Conservation (phyloP, 2,888 invertebrate species). For the Calameuta idolon region DNA sequence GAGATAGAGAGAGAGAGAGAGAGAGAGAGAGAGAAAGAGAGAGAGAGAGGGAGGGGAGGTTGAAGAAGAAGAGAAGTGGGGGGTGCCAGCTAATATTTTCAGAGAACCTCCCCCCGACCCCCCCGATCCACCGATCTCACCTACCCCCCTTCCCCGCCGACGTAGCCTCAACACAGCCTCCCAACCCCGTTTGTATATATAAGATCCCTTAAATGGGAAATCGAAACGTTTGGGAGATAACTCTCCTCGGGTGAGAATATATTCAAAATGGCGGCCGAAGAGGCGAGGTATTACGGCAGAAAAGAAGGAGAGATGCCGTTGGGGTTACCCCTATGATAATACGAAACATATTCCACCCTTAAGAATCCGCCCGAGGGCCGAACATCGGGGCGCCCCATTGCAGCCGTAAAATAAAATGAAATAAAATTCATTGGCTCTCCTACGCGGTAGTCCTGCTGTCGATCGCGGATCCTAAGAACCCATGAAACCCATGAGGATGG, state of each 20-base stretch:
- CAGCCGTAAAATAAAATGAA: constrained; percentile 46
- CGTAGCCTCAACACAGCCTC: constrained; percentile 37
- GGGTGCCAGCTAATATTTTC: constrained; percentile 57
- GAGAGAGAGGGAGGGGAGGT: constrained; percentile 14
- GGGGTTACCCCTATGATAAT: constrained; percentile 62
- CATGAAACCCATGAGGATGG: neutral
- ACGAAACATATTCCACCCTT: constrained; percentile 67
- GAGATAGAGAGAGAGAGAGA: constrained; percentile 21
- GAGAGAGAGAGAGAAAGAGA: constrained; percentile 22
- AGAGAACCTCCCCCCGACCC: constrained; percentile 22
- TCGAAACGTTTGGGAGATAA: constrained; percentile 67
- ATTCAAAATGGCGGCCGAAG: constrained; percentile 64
- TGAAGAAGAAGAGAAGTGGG: constrained; percentile 25
- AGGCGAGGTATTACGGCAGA: constrained; percentile 52
- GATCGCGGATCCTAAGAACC: neutral
- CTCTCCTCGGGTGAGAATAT: constrained; percentile 65
- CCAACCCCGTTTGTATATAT: constrained; percentile 43
- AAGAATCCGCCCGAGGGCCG: constrained; percentile 36
- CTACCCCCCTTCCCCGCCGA: constrained; percentile 35
- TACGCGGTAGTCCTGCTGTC: neutral
- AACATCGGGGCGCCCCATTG: constrained; percentile 39
- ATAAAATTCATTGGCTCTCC: constrained; percentile 62
- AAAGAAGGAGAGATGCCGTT: constrained; percentile 50
- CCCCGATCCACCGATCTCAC: constrained; percentile 16
- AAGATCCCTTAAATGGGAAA: constrained; percentile 67